Conservation (phyloP, 2,888 invertebrate genomes). For the Eilema griseolum region DNA sequence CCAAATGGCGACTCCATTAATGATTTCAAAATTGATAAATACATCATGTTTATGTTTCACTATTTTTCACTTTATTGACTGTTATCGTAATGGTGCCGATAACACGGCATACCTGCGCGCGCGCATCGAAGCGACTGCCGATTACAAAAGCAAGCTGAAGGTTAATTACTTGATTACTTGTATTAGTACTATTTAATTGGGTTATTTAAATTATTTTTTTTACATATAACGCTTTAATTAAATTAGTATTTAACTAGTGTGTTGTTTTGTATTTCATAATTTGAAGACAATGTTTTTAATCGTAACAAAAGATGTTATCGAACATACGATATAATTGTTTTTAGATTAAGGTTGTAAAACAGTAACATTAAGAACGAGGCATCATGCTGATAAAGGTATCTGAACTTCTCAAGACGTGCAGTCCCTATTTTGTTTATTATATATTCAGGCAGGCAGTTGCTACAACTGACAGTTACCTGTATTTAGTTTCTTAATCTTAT, state of each 20-base stretch:
- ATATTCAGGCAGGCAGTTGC: no score
- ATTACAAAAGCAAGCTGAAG: constrained; percentile 25
- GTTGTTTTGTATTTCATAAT: background rate
- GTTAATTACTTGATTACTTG: constrained; percentile 3
- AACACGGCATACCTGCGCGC: constrained; percentile 38
- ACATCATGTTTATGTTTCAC: constrained; percentile 55
- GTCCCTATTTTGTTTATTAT: no score
- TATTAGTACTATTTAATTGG: background rate
- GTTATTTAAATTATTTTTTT: no score
- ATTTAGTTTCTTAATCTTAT: no score
- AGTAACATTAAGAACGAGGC: background rate
- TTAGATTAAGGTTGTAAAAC: constrained; percentile 1
- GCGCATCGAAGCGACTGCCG: constrained; percentile 40
- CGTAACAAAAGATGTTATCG: constrained; percentile 9
- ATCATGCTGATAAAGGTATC: background rate
- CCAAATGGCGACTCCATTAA: constrained; percentile 68
- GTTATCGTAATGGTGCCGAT: constrained; percentile 34
- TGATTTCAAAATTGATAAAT: constrained; percentile 54
- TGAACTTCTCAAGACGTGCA: background rate
- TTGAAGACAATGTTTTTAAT: constrained; percentile 5
- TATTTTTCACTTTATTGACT: constrained; percentile 15
- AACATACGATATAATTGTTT: constrained; percentile 4
- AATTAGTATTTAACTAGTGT: background rate
- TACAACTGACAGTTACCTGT: no score
- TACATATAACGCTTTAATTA: background rate